Evolutionary conservation across 2,113 vertebrate genomes (phyloP), one percentile per base, ranked within the genome.

Genomic region (Spizaetus ornatus): DNA sequence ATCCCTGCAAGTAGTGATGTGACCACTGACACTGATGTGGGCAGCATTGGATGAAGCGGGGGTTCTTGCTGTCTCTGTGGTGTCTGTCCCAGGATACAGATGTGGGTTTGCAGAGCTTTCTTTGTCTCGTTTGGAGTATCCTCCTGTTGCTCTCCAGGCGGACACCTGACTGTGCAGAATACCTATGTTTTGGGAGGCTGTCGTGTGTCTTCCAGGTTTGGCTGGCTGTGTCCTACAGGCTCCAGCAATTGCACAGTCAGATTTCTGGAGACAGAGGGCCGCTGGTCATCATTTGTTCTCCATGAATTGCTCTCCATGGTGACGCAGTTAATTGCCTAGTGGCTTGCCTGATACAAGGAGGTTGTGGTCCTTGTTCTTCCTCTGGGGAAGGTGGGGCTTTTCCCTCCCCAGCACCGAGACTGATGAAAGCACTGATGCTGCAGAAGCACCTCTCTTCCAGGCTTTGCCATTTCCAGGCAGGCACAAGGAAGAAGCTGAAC

Each of bases 101-200:
- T 21, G 10, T 11, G 71, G 48, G 25, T 78, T 92, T 85, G 66
- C 70, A 59, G 86, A 96, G 67, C n/a, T 93, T 79, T n/a, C 22
- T 81, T 79, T 86, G 61, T 89, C 80, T 93, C 5, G 1, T 38
- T 69, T 81, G 73, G 61, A 71, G 59, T 26, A 36, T 62, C 66
- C 19, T 91, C 36, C 79, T 79, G 5, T 67, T 71, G 55, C 21
- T 84, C 9, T 83, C 52, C 45, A 59, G 52, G 50, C 16, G 5
- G 31, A 53, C 31, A 70, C n/a, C 42, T 79, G 69, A 70, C 32
- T 50, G 5, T 87, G 55, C 66, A 50, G 21, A 32, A 52, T 43
- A 34, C 18, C 7, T 38, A 6, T 22, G 17, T 77, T 84, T 45
- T 65, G 67, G 59, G 67, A 78, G 34, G 53, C 70, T 8, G 1